A percentile compares a stretch with the other conserved stretches of the same genome.
Conservation (phyloP, 2,888 invertebrate species). For the Hetaerina titia region DNA sequence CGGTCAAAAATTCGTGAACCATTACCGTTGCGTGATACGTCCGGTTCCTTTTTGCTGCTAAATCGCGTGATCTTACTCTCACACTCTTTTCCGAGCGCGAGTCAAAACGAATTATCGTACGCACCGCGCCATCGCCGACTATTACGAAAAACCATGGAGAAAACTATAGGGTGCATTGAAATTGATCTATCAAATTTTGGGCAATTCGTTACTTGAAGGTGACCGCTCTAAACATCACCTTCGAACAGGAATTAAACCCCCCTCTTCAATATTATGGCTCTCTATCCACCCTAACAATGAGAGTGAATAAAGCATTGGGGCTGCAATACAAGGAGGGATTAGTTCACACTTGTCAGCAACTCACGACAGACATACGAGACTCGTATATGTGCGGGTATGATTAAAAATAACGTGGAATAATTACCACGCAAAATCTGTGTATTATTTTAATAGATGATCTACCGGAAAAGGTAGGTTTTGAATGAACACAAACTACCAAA, state of each 20-base stretch:
- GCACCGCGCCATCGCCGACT: neutral
- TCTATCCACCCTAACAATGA: neutral
- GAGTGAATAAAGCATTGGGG: neutral
- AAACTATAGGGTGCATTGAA: slow-evolving; percentile 17
- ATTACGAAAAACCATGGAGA: neutral
- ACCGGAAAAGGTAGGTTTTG: no score
- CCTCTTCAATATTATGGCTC: neutral
- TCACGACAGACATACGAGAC: neutral
- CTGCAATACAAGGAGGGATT: neutral
- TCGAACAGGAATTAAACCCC: neutral
- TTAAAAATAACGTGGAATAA: neutral
- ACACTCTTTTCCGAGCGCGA: neutral
- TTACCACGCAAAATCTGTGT: neutral
- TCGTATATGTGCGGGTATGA: neutral
- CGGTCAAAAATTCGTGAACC: neutral
- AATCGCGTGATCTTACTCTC: neutral
- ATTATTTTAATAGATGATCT: no score
- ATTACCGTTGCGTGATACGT: neutral
- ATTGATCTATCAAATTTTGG: neutral
- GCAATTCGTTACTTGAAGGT: neutral
- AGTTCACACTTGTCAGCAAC: neutral
- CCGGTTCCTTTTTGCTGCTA: neutral
- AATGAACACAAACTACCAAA: no score
- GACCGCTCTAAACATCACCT: neutral
- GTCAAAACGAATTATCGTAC: neutral